Percentiles rank a stretch among this genome's conserved stretches.
Evolutionary conservation across 1,140 invertebrate species (phyloP).

Genomic region (Drosophila watanabei): DNA sequence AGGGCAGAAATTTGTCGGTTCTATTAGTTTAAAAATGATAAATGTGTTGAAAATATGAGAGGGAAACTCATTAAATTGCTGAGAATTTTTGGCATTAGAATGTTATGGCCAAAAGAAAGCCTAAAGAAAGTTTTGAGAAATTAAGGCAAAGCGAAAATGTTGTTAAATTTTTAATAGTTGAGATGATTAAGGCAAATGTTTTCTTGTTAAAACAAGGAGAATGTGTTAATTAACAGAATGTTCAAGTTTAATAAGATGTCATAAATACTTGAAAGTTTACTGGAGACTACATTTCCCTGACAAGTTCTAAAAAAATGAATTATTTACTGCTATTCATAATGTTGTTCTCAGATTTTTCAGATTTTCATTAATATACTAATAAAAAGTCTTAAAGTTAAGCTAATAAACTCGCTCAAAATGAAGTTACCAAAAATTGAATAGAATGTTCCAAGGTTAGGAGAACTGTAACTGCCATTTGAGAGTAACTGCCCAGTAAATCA

Average conservation of each 20-base stretch:
- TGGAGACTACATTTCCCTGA: background rate
- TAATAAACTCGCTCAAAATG: background rate
- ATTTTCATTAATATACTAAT: background rate
- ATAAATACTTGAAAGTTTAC: background rate
- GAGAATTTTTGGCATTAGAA: slow-evolving; percentile 7
- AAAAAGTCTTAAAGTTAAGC: background rate
- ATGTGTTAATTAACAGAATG: slow-evolving; percentile 1
- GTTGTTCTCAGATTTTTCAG: background rate
- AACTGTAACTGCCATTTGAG: slow-evolving; percentile 8
- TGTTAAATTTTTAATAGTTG: slow-evolving; percentile 10
- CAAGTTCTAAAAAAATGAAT: background rate
- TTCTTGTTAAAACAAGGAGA: slow-evolving; percentile 4
- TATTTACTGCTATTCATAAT: background rate
- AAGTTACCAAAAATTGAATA: slow-evolving; percentile 4
- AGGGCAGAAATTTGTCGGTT: background rate
- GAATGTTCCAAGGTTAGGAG: background rate
- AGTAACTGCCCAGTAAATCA: slow-evolving; percentile 58
- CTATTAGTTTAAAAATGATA: slow-evolving; percentile 42
- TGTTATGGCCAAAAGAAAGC: slow-evolving; percentile 12
- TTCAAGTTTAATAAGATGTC: background rate
- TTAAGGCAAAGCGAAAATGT: too few species aligned
- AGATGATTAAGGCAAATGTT: slow-evolving; percentile 1
- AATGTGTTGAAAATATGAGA: slow-evolving; percentile 23
- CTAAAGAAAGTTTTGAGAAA: slow-evolving; percentile 9
- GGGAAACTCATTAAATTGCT: slow-evolving; percentile 32